Percentiles rank a stretch among this genome's conserved stretches.
Evolutionary conservation across 2,888 invertebrate species (phyloP).

Genomic region (Synanthedon formicaeformis): DNA sequence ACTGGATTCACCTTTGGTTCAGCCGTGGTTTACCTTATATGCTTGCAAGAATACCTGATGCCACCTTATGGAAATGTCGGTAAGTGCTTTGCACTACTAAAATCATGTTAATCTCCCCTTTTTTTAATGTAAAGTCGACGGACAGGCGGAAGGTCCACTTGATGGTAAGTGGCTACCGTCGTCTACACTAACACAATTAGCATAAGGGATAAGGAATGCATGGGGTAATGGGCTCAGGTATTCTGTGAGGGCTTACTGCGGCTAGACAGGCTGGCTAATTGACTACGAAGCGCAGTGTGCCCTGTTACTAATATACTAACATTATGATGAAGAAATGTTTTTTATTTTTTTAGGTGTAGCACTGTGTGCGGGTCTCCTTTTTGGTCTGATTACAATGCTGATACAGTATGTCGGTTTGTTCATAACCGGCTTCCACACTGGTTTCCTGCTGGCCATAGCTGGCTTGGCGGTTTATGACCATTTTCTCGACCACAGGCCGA

Average conservation of each 20-base stretch:
- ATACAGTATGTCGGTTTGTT: constrained; percentile 86
- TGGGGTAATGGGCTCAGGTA: too few relatives aligned
- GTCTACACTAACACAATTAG: too few relatives aligned
- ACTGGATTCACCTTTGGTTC: constrained; percentile 89
- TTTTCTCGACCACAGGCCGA: constrained; percentile 64
- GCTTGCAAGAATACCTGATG: constrained; percentile 83
- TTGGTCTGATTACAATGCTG: constrained; percentile 84
- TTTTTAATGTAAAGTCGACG: too few relatives aligned
- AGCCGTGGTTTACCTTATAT: constrained; percentile 83
- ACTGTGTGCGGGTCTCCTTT: constrained; percentile 78
- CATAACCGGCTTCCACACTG: constrained; percentile 84
- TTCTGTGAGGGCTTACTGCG: too few relatives aligned
- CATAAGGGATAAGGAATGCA: too few relatives aligned
- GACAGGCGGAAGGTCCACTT: too few relatives aligned
- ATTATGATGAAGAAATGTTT: too few relatives aligned
- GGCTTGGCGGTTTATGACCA: constrained; percentile 72
- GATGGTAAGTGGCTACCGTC: too few relatives aligned
- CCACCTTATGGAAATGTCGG: constrained; percentile 81
- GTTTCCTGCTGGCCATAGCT: constrained; percentile 73
- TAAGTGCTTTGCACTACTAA: constrained; percentile 30
- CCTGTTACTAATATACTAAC: too few relatives aligned
- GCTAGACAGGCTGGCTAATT: too few relatives aligned
- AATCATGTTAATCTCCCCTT: neutral
- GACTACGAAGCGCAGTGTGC: too few relatives aligned
- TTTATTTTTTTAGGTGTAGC: constrained; percentile 70